phyloP scores from a whole-genome alignment of 2,797 vertebrate genomes.

The Erethizon dorsatum region DNA sequence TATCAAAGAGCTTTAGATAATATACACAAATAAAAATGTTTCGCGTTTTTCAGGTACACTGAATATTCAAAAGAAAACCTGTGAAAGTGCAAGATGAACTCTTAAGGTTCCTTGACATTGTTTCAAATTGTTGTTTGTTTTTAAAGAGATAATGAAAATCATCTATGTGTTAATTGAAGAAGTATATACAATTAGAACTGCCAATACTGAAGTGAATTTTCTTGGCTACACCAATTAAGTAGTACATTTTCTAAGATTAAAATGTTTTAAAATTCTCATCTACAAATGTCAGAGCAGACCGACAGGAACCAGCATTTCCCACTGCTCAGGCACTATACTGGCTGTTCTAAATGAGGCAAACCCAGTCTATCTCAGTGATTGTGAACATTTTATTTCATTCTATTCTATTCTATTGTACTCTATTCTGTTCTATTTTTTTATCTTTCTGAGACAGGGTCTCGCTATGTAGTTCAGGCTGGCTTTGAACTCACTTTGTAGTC shows the following conservation, averaged over 20 bases:
- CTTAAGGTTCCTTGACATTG: not conserved
- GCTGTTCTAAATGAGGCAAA: slow-evolving; percentile 44
- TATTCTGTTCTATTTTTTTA: too few species aligned
- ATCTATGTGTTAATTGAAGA: slow-evolving; percentile 23
- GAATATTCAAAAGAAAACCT: slow-evolving; percentile 41
- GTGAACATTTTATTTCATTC: not conserved
- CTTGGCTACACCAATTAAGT: slow-evolving; percentile 49
- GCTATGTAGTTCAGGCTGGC: not conserved
- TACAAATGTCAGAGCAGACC: slow-evolving; percentile 55
- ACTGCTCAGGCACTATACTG: not conserved
- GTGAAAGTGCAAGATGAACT: slow-evolving; percentile 34
- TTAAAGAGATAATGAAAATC: not conserved
- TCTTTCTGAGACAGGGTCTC: not conserved
- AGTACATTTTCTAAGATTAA: slow-evolving; percentile 50
- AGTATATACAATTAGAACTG: slow-evolving; percentile 21
- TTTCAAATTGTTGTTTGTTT: not conserved
- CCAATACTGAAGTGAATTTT: slow-evolving; percentile 32
- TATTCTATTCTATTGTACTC: too few species aligned
- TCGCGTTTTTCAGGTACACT: slow-evolving; percentile 40
- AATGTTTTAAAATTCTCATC: slow-evolving; percentile 64
- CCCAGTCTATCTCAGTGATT: not conserved
- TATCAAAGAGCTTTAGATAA: slow-evolving; percentile 44
- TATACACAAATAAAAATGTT: not conserved
- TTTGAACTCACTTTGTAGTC: too few species aligned
- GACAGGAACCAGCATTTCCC: slow-evolving; percentile 16